Conservation (phyloP, 2,888 invertebrate genomes). For the Muscina levida region DNA sequence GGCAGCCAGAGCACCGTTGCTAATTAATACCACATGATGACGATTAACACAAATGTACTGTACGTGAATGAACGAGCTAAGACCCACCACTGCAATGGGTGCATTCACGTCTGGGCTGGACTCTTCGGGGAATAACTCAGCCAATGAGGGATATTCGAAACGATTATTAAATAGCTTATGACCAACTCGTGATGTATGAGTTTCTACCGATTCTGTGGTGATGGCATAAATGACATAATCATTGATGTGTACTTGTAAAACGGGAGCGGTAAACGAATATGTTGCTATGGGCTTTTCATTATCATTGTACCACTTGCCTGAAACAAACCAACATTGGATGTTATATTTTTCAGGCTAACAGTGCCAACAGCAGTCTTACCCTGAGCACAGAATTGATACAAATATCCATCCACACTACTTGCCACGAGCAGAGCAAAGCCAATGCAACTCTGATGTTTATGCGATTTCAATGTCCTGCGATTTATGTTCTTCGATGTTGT, state of each 20-base stretch:
- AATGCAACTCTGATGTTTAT: conserved; percentile 81
- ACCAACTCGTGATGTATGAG: conserved; percentile 86
- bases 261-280: conserved; percentile 87
- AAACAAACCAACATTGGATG: background rate
- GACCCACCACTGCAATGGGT: conserved; percentile 77
- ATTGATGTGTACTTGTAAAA: conserved; percentile 85
- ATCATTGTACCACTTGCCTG: conserved; percentile 79
- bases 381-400: conserved; percentile 85
- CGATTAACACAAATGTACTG: conserved; percentile 77
- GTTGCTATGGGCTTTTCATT: conserved; percentile 82
- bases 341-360: background rate
- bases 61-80: conserved; percentile 77
- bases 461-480: conserved; percentile 81
- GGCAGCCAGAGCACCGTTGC: conserved; percentile 73
- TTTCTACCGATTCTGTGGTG: conserved; percentile 88
- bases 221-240: conserved; percentile 86
- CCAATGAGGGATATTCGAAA: conserved; percentile 78
- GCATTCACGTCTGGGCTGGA: conserved; percentile 77
- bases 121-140: conserved; percentile 77
- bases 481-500: conserved; percentile 73
- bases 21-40: conserved; percentile 76
- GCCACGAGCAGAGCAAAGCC: conserved; percentile 80
- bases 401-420: conserved; percentile 85
- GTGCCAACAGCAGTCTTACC: conserved; percentile 69
- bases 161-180: conserved; percentile 82